Percentiles rank a stretch among this genome's conserved stretches.
Evolutionary conservation across 2,888 invertebrate species (phyloP).

Genomic region (Catocala nupta): DNA sequence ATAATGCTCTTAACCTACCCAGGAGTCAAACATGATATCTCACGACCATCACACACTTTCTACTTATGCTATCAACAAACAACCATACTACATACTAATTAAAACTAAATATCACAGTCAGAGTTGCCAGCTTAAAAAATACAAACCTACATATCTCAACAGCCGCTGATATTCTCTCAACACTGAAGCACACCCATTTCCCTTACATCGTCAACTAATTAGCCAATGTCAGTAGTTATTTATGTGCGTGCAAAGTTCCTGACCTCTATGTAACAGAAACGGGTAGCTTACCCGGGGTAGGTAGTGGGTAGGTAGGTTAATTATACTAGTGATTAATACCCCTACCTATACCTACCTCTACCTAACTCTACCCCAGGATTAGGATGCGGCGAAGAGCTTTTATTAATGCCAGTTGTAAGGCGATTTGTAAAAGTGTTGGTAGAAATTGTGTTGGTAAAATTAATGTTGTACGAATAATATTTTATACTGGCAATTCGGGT

Average conservation of each 20-base stretch:
- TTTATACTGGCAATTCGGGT: neutral
- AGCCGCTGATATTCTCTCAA: neutral
- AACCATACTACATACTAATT: no score
- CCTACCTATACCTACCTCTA: slow-evolving; percentile 1
- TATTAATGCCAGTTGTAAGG: slow-evolving; percentile 42
- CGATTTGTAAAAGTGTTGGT: slow-evolving; percentile 36
- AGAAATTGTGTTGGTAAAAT: slow-evolving; percentile 3
- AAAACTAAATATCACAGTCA: slow-evolving; percentile 5
- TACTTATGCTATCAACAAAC: no score
- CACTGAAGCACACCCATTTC: neutral
- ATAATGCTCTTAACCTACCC: no score
- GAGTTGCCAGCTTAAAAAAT: slow-evolving; percentile 1
- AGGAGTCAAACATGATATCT: no score
- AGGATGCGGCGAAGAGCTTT: slow-evolving; percentile 47
- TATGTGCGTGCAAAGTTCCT: slow-evolving; percentile 36
- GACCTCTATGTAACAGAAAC: slow-evolving; percentile 28
- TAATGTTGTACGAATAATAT: neutral
- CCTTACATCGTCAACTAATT: slow-evolving; percentile 27
- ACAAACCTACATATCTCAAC: neutral
- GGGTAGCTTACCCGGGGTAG: slow-evolving; percentile 18
- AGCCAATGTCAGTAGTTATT: slow-evolving; percentile 35
- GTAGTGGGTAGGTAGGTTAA: slow-evolving; percentile 41
- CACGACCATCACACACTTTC: no score
- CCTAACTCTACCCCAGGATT: slow-evolving; percentile 52
- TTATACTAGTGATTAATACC: slow-evolving; percentile 59